Base-by-base conservation (phyloP, 2,113 vertebrate species). In the Rattus norvegicus region DNA sequence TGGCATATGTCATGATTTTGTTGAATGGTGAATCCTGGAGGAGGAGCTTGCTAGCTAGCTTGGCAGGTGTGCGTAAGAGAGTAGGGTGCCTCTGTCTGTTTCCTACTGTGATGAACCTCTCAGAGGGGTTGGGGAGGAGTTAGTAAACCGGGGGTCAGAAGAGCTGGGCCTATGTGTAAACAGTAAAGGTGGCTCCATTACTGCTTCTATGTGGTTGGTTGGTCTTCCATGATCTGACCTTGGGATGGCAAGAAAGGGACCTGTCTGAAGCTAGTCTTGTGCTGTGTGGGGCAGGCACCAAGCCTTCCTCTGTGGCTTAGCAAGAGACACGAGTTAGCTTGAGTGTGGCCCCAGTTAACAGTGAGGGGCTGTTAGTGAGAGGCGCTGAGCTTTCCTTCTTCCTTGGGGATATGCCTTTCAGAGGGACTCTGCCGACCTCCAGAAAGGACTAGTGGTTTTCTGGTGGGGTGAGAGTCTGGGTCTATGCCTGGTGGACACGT, bases 121-220 rank as follows among this genome's bases (percentile, higher is more conserved):
- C 36, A 12, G 43, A 56, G 26, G 56, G 19, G 11, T 0, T 7
- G 17, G 39, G 85, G 33, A 81, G 52, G 43, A 10, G 43, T 8
- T 36, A 2, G 69, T 43, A 3, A 49, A 26, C 2, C 47, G 2
- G 63, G 92, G 39, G 4, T 30, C 0, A 0, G 26, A 33, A 43
- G 30, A 59, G 7, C 89, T 2, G 4, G 7, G 43, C 19, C 47
- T 54, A 0, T 49, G 26, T 30, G 26, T 24, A 63, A 76, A 90
- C 36, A 83, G 26, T 26, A 36, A 28, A 52, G 54, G 47, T 11
- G 4, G 20, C 24, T 8, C 7, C 28, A 13, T 5, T 14, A 80
- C 9, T 28, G 2, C 70, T 49, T 30, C 22, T 2, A 0, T 2
- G 4, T 59, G 49, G 10, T 36, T 52, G 0, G 0, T 80, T 54